Conservation (phyloP, 53 echinoderm and acorn worm genomes). For the Hippasteria phrygiana region DNA sequence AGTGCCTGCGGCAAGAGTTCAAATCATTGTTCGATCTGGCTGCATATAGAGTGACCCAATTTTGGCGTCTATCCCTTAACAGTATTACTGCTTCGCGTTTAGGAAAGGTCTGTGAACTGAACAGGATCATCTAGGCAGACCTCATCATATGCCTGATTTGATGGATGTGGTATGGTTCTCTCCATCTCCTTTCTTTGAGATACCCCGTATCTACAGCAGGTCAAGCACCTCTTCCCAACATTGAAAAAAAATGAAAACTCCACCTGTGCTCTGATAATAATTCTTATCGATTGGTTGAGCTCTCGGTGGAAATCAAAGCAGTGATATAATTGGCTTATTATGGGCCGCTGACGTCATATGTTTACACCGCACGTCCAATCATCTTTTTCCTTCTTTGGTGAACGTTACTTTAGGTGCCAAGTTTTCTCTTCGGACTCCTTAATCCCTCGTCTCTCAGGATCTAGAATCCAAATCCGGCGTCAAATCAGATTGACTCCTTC, state of each 20-base stretch:
- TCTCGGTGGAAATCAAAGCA: slow-evolving; percentile 55
- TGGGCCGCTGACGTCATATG: slow-evolving; percentile 46
- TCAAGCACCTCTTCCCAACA: slow-evolving; percentile 10
- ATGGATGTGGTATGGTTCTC: slow-evolving; percentile 26
- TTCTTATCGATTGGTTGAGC: slow-evolving; percentile 11
- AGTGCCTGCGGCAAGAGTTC: background rate
- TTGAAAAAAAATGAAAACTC: background rate
- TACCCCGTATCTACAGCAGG: background rate
- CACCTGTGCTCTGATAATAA: slow-evolving; percentile 4
- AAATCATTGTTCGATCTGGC: slow-evolving; percentile 25
- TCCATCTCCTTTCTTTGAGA: slow-evolving; percentile 15
- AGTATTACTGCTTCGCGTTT: slow-evolving; percentile 28
- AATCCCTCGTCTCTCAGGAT: slow-evolving; percentile 54
- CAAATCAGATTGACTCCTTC: slow-evolving; percentile 45
- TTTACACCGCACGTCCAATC: slow-evolving; percentile 58
- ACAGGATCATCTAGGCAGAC: slow-evolving; percentile 29
- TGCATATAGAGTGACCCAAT: slow-evolving; percentile 34
- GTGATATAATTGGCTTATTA: slow-evolving; percentile 54
- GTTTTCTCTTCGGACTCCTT: slow-evolving; percentile 1
- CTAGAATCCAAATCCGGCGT: slow-evolving; percentile 14
- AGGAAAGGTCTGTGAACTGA: slow-evolving; percentile 62
- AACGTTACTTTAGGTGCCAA: background rate
- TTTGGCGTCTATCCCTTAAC: slow-evolving; percentile 38
- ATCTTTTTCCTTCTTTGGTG: background rate
- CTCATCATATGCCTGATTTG: slow-evolving; percentile 40